Base-by-base conservation (phyloP, 2,113 vertebrate genomes). In the Orycteropus afer region DNA sequence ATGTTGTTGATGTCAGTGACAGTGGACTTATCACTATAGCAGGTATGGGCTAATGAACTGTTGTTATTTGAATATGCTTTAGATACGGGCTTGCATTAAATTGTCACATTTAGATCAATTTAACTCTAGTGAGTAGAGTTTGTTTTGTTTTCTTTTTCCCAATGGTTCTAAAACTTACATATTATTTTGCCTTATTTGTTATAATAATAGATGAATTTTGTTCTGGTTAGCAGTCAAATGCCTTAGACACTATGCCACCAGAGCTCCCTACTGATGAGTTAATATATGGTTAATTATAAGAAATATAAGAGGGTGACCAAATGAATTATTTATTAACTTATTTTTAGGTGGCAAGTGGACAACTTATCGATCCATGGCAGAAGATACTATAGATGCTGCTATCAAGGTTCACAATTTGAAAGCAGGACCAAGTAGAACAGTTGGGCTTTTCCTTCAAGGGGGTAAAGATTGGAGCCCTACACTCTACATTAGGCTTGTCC, bases 291-390 rank as follows among this genome's bases (percentile, higher is more conserved):
- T 82, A 87, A 85, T 34, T 86, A 22, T 57, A 67, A 87, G 55
- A 55, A 84, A 90, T 97, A 40, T 69, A 88, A 93, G 20, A 25
- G 51, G 20, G 14, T 18, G 88, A 32, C n/a, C 29, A 23, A 40
- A 20, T 15, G 15, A 78, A 13, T 90, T 83, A 42, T 37, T 82
- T 78, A 15, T 63, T 27, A 34, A 73, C 57, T 94, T 95, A 90
- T 11, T 97, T 95, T 3, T 95, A 99, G 99, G 99, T 80, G 99
- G 99, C 47, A 99, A 99, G 98, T 99, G 99, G 99, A 99, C 99
- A 0, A 99, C 99, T 0, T 99, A 99, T 95, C 99, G 99, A 4
- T 98, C 99, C 53, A 99, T 99, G 99, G 99, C 99, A 0, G 98
- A 99, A 93, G 99, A 99, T 90, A 98, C 99, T 15, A 95, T 99